Base-by-base conservation (phyloP, 1,140 invertebrate genomes). In the Contarinia nasturtii region DNA sequence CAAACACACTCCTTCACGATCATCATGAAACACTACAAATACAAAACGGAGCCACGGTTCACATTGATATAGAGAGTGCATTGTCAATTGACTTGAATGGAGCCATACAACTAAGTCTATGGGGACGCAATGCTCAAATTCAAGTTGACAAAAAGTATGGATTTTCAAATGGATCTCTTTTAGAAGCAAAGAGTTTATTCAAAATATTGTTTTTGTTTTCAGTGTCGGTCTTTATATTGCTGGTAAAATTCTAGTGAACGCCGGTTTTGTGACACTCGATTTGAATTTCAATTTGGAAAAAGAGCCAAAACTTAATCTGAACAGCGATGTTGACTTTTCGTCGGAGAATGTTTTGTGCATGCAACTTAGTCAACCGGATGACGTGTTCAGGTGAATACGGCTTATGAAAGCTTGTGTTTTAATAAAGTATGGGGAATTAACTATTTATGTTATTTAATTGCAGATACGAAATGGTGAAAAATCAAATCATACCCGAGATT, bases 91-190 rank as follows among this genome's bases (percentile, higher is more conserved):
- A 93, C 60, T 64, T 92, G 7, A 76, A 82, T 46, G 88, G 87
- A 12, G 74, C 82, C 61, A 76, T 91, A n/a, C 74, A 80, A 53
- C 71, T 92, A 12, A 89, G 85, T 52, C 57, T 92, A 8, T 93
- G 88, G 88, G 85, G 84, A 51, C 74, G 81, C 56, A 90, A 83
- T 60, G 84, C 86, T 1, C 74, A 88, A 51, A 84, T 84, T 11
- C 60, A 85, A 22, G 83, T 93, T 0, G 77, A 83, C 57, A 75
- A 80, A 60, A 75, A 70, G 78, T 81, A 66, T 70, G 68, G 53
- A n/a, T 7, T 41, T n/a, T 48, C 33, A 33, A 43, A 17, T 7
- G 11, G 7, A 18, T 18, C 7, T 43, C 18, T 12, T 18, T 12
- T 3, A 20, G 18, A 43, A 18, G n/a, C 5, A 5, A 17, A 43